phyloP scores from a whole-genome alignment of 2,888 invertebrate genomes.

The Romanomermis culicivorax region DNA sequence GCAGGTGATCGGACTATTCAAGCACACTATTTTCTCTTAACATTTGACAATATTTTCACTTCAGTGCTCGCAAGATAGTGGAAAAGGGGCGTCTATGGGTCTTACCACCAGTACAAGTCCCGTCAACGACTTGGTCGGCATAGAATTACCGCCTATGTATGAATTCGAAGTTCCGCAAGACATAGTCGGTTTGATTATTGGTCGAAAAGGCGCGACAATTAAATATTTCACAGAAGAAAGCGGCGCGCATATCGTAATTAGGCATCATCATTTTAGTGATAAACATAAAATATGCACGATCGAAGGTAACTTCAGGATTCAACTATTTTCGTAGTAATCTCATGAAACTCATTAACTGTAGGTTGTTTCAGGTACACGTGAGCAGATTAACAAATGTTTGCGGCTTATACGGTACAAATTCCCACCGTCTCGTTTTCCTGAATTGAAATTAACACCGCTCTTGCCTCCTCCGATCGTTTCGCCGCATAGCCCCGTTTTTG shows the following conservation, averaged over 20 bases:
- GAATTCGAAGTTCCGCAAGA: constrained; percentile 29
- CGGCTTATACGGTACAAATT: constrained; percentile 23
- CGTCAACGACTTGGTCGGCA: constrained; percentile 2
- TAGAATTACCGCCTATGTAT: constrained; percentile 20
- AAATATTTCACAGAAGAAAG: constrained; percentile 12
- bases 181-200: constrained; percentile 26
- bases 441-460: constrained; percentile 26
- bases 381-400: constrained; percentile 25
- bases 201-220: constrained; percentile 26
- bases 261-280: constrained; percentile 4
- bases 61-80: constrained; percentile 11
- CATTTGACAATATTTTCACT: too few relatives aligned
- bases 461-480: constrained; percentile 20
- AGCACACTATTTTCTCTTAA: too few relatives aligned
- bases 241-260: constrained; percentile 8
- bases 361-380: constrained; percentile 25
- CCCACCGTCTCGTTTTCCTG: constrained; percentile 26
- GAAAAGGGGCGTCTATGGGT: constrained; percentile 8
- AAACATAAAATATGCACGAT: constrained; percentile 24
- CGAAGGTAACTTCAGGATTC: constrained; percentile 14
- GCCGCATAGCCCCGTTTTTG: constrained; percentile 2
- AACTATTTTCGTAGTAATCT: too few relatives aligned
- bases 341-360: too few relatives aligned
- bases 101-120: not conserved
- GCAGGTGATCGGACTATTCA: too few relatives aligned